Evolutionary conservation across 2,113 vertebrate genomes (phyloP).

Genomic region (Ctenodactylus gundi): DNA sequence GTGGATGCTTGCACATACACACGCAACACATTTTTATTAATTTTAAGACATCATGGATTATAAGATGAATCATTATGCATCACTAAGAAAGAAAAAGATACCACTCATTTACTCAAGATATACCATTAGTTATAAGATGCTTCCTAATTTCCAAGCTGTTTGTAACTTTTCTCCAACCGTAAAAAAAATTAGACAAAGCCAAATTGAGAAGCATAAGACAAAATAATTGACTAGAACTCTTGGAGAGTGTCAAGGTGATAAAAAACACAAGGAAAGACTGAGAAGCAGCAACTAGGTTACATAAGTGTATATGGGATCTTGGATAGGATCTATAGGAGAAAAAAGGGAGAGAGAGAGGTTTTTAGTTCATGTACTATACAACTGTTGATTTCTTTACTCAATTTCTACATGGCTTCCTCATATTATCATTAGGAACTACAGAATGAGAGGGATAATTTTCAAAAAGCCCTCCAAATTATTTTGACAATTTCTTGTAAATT

Average conservation of each 20-base stretch:
- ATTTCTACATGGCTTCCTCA: not conserved
- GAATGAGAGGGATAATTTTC: not conserved
- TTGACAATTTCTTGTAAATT: slow-evolving; percentile 1
- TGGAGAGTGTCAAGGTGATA: not conserved
- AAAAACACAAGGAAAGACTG: not conserved
- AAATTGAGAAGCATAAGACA: not conserved
- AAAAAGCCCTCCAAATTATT: slow-evolving; percentile 7
- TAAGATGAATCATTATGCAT: not conserved
- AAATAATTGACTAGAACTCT: not conserved
- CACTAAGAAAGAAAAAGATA: not conserved
- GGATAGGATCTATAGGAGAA: not conserved
- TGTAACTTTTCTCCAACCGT: not conserved
- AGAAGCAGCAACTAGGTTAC: not conserved
- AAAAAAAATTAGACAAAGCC: not conserved
- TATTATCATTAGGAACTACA: not conserved
- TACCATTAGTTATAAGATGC: not conserved
- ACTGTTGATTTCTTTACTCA: not conserved
- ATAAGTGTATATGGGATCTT: not conserved
- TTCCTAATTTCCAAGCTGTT: not conserved
- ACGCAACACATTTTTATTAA: not conserved
- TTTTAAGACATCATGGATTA: not conserved
- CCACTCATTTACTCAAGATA: not conserved
- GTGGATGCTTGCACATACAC: not conserved
- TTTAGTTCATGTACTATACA: too few relatives aligned
- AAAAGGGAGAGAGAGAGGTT: too few relatives aligned